Evolutionary conservation across 2,113 vertebrate genomes (phyloP).

Genomic region (Platichthys flesus): DNA sequence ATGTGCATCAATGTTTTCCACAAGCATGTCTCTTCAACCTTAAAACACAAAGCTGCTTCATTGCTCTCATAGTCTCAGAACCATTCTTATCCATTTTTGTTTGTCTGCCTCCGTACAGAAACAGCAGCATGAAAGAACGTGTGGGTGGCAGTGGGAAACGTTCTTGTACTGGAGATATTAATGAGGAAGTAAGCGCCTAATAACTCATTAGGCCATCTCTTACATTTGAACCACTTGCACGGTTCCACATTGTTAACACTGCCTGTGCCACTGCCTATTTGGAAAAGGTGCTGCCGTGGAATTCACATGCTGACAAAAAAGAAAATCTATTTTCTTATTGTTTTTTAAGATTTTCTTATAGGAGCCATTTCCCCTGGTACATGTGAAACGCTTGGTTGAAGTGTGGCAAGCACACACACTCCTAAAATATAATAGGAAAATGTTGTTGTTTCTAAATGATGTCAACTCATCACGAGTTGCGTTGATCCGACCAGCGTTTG

Average conservation of each 20-base stretch:
- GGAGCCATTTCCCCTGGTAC: neutral
- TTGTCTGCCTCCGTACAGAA: constrained; percentile 13
- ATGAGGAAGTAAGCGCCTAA: constrained; percentile 11
- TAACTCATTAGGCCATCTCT: constrained; percentile 37
- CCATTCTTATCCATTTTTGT: constrained; percentile 3
- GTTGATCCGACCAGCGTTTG: constrained; percentile 22
- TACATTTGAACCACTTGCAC: constrained; percentile 17
- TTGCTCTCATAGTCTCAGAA: neutral
- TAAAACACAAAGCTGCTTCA: neutral
- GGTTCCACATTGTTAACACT: constrained; percentile 16
- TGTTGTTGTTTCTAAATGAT: constrained; percentile 16
- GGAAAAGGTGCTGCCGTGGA: neutral
- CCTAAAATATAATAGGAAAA: constrained; percentile 2
- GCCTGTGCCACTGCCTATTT: constrained; percentile 6
- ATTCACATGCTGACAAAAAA: no score
- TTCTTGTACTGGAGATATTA: constrained; percentile 22
- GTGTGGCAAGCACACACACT: constrained; percentile 8
- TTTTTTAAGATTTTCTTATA: neutral
- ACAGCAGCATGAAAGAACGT: neutral
- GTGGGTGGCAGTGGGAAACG: no score
- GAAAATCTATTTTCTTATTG: neutral
- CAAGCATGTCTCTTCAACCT: neutral
- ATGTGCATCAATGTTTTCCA: neutral
- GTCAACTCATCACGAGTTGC: neutral
- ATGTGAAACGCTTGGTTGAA: constrained; percentile 29